Conservation (phyloP, 1,140 invertebrate genomes). For the Ephestia elutella region DNA sequence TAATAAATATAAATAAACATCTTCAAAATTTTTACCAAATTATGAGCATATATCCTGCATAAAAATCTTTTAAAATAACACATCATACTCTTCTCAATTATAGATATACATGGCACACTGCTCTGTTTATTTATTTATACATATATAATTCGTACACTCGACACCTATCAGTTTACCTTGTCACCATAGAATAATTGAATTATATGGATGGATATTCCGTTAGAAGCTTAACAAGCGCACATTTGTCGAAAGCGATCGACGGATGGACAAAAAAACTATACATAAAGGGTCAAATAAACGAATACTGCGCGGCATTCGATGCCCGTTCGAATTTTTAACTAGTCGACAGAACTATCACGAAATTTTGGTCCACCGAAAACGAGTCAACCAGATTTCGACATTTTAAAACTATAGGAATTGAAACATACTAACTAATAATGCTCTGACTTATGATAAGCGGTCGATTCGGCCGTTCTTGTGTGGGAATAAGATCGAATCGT, state of each 20-base stretch:
- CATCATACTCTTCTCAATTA: conserved; percentile 59
- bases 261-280: conserved; percentile 41
- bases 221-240: conserved; percentile 67
- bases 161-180: conserved; percentile 69
- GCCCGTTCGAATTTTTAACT: conserved; percentile 37
- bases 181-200: conserved; percentile 74
- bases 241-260: conserved; percentile 51
- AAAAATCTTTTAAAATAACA: conserved; percentile 72
- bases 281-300: conserved; percentile 24
- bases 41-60: conserved; percentile 71
- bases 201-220: conserved; percentile 71
- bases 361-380: conserved; percentile 59
- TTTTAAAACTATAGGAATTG: conserved; percentile 66
- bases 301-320: conserved; percentile 47
- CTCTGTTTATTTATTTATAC: conserved; percentile 64
- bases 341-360: conserved; percentile 53
- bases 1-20: conserved; percentile 69
- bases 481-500: background rate
- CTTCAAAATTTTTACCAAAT: conserved; percentile 70
- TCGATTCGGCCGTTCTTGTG: background rate
- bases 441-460: background rate
- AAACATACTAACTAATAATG: conserved; percentile 52
- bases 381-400: conserved; percentile 47
- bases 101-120: conserved; percentile 71
- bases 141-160: conserved; percentile 57